These are phyloP conservation scores for Syngnathus rostellatus DNA, from an alignment of 2,797 vertebrate species.

Conservation along the genomic window DNA sequence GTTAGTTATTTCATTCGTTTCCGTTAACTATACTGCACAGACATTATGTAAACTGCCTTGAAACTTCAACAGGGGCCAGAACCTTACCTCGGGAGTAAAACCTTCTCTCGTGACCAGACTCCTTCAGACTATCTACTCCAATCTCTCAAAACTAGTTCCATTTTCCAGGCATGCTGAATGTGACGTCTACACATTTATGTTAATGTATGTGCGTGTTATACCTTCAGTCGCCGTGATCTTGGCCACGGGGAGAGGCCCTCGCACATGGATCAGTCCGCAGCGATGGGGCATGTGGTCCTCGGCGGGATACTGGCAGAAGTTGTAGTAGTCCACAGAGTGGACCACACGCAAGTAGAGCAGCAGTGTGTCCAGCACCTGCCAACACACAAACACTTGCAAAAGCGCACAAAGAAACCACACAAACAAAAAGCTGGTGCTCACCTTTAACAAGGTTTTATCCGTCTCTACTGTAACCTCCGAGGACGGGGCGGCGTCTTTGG, in stretches of 20 bases:
- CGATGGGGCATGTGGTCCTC: slow-evolving; percentile 94
- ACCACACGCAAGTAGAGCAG: slow-evolving; percentile 85
- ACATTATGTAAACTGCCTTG: too few species aligned
- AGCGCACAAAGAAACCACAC: background rate
- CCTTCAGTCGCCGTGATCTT: slow-evolving; percentile 66
- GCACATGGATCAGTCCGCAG: slow-evolving; percentile 84
- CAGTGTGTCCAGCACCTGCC: slow-evolving; percentile 82
- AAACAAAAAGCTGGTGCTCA: slow-evolving; percentile 16
- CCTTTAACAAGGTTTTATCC: slow-evolving; percentile 82
- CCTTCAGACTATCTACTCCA: too few species aligned
- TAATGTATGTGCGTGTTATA: slow-evolving; percentile 13
- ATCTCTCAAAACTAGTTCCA: too few species aligned
- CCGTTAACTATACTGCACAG: too few species aligned
- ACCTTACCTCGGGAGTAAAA: too few species aligned
- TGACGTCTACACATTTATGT: too few species aligned
- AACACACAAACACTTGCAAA: background rate
- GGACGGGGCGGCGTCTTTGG: slow-evolving; percentile 71
- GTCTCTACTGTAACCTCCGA: slow-evolving; percentile 78
- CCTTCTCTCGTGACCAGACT: too few species aligned
- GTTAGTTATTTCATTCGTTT: too few species aligned
- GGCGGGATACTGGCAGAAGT: slow-evolving; percentile 82
- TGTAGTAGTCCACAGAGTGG: slow-evolving; percentile 88
- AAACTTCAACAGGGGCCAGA: too few species aligned
- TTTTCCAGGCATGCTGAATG: too few species aligned
- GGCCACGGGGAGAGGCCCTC: slow-evolving; percentile 80